phyloP scores from a whole-genome alignment of 2,888 invertebrate genomes.

The Pyrocoelia pectoralis region DNA sequence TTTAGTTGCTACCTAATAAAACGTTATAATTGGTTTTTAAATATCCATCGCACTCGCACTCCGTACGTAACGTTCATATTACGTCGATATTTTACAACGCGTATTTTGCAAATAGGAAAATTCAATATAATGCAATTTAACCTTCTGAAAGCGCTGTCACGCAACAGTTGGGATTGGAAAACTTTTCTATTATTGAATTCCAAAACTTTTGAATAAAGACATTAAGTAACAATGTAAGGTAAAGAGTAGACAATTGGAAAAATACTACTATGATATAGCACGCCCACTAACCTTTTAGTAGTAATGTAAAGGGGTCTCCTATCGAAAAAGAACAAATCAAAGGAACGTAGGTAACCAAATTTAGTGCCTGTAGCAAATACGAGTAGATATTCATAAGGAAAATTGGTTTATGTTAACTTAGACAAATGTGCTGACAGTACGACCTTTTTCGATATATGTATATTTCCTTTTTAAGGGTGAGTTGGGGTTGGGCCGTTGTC shows the following conservation, averaged over 20 bases:
- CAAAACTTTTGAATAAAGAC: constrained; percentile 5
- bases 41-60: not conserved
- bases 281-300: not conserved
- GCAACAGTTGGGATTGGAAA: constrained; percentile 15
- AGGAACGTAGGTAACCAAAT: not conserved
- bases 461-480: constrained; percentile 29
- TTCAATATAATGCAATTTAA: constrained; percentile 15
- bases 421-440: constrained; percentile 24
- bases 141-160: constrained; percentile 8
- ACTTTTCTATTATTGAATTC: constrained; percentile 15
- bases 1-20: constrained; percentile 12
- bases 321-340: not conserved
- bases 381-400: not conserved
- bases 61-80: not conserved
- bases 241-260: constrained; percentile 2
- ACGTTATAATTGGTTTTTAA: not conserved
- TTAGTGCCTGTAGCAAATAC: not conserved
- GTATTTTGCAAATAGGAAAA: constrained; percentile 3
- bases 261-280: not conserved
- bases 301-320: no score
- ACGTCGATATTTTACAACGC: not conserved
- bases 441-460: constrained; percentile 23
- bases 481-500: constrained; percentile 27
- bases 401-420: constrained; percentile 10
- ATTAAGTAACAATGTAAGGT: not conserved